phyloP scores from a whole-genome alignment of 2,888 invertebrate genomes.

The Prionchulus punctatus region DNA sequence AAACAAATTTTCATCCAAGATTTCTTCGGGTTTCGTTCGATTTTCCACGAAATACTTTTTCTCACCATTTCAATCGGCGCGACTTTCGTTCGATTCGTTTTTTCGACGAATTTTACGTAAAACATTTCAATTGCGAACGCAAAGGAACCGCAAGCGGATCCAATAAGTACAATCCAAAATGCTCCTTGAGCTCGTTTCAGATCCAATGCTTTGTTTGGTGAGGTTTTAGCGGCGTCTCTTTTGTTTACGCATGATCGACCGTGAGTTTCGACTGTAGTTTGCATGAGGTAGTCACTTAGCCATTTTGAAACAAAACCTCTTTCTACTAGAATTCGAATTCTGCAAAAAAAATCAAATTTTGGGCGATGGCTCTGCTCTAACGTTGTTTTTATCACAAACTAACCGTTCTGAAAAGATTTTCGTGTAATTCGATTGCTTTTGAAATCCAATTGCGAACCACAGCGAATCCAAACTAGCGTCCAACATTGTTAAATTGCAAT shows the following conservation, averaged over 20 bases:
- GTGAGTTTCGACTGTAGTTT: conserved; percentile 12
- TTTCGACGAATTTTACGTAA: too few relatives aligned
- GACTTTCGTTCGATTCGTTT: too few relatives aligned
- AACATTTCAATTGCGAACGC: too few relatives aligned
- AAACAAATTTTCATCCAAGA: too few relatives aligned
- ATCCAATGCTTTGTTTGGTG: conserved; percentile 14
- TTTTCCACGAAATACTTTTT: too few relatives aligned
- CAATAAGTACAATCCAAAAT: conserved; percentile 21
- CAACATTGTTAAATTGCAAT: conserved; percentile 24
- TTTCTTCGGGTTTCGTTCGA: too few relatives aligned
- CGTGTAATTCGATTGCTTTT: conserved; percentile 22
- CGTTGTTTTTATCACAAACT: too few relatives aligned
- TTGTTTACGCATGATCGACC: too few relatives aligned
- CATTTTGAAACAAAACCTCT: conserved; percentile 25
- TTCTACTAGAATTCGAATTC: conserved; percentile 22
- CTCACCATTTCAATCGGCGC: too few relatives aligned
- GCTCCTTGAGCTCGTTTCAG: conserved; percentile 22
- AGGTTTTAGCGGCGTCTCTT: too few relatives aligned
- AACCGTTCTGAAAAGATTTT: conserved; percentile 24
- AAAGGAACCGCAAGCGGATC: conserved; percentile 15
- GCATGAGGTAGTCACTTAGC: conserved; percentile 20
- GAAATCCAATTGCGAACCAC: conserved; percentile 24
- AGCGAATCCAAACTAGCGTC: conserved; percentile 22
- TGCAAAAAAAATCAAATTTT: conserved; percentile 13
- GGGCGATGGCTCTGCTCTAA: too few relatives aligned